Base-by-base conservation (phyloP, 2,113 vertebrate species). In the Rhinopomastus cyanomelas region DNA sequence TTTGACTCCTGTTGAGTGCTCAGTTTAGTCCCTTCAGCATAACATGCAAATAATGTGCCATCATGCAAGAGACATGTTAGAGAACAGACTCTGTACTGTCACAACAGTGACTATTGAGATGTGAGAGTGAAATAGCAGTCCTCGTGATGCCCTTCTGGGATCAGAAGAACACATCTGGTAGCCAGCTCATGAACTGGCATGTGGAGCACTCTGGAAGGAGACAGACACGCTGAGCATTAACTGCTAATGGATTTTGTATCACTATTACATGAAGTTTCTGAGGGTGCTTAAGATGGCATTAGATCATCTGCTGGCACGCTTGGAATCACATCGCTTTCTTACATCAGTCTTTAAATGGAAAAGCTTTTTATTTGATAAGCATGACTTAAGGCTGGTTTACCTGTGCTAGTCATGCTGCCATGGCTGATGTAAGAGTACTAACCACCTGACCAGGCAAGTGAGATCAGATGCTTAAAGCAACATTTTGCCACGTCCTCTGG, bases 131-230 rank as follows among this genome's bases (percentile, higher is more conserved):
- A 94, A 85, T 59, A 84, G 36, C 69, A 84, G 73, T 42, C 61
- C 74, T 90, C 0, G 0, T 62, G 85, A 68, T 76, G 85, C 91
- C 90, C 93, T 92, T 90, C 9, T 8, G 84, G 94, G 81, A 91
- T 61, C 73, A 85, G 71, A 69, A 61, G 30, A 90, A n/a, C 92
- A 90, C 88, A 94, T 92, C 88, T 95, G 92, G 93, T 76, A 90
- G 84, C 86, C 86, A 88, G 93, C 86, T 95, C 92, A 59, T 42
- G 88, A 86, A 29, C 30, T 9, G 0, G 51, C 37, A 8, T 62
- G 51, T 73, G 81, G 51, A 69, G 56, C 26, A 2, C 68, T 75
- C 59, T 91, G 78, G 49, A 62, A 91, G 84, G 69, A 90, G 88
- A 56, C 87, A 81, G 72, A 55, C 52, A 55, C 69, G 68, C 51